Conservation (phyloP, 2,888 invertebrate species). For the Lasioglossum villosulum region DNA sequence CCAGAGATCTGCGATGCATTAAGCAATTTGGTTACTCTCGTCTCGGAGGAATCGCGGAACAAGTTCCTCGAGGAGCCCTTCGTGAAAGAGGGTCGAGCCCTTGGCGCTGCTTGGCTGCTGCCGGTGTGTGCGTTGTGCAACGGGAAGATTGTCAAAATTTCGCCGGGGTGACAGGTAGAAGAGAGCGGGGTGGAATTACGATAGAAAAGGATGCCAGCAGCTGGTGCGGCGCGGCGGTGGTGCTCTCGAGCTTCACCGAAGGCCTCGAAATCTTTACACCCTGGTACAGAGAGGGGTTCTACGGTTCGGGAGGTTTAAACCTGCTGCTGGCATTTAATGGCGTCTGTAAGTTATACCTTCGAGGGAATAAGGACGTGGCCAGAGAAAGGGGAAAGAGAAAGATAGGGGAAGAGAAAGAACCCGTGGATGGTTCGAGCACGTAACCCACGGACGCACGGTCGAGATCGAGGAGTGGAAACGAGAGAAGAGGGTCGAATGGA, state of each 20-base stretch:
- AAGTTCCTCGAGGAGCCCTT: conserved; percentile 56
- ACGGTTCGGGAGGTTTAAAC: conserved; percentile 69
- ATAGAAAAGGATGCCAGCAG: conserved; percentile 55
- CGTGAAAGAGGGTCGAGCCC: conserved; percentile 22
- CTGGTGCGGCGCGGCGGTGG: conserved; percentile 1
- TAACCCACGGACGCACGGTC: conserved; percentile 35
- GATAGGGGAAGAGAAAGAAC: conserved; percentile 6
- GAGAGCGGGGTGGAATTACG: conserved; percentile 54
- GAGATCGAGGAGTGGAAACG: conserved; percentile 55
- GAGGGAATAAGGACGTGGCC: conserved; percentile 33
- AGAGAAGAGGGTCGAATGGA: conserved; percentile 57
- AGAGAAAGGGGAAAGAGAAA: conserved; percentile 20
- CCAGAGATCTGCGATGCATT: conserved; percentile 63
- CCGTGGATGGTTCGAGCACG: conserved; percentile 31
- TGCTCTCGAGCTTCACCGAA: conserved; percentile 47
- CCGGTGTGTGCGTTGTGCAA: conserved; percentile 28
- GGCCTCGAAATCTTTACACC: conserved; percentile 71
- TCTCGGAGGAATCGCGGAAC: conserved; percentile 55
- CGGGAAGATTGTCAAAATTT: conserved; percentile 69
- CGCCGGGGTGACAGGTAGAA: conserved; percentile 48
- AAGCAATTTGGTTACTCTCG: conserved; percentile 68
- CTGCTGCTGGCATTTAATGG: conserved; percentile 76
- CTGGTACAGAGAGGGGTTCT: conserved; percentile 67
- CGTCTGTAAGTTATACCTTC: conserved; percentile 74
- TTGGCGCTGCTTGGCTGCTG: conserved; percentile 1